Percentiles rank a stretch among this genome's conserved stretches.
These are phyloP conservation scores for Lytechinus pictus DNA, from an alignment of 35 echinoderm and acorn worm species.

Conservation along the genomic window DNA sequence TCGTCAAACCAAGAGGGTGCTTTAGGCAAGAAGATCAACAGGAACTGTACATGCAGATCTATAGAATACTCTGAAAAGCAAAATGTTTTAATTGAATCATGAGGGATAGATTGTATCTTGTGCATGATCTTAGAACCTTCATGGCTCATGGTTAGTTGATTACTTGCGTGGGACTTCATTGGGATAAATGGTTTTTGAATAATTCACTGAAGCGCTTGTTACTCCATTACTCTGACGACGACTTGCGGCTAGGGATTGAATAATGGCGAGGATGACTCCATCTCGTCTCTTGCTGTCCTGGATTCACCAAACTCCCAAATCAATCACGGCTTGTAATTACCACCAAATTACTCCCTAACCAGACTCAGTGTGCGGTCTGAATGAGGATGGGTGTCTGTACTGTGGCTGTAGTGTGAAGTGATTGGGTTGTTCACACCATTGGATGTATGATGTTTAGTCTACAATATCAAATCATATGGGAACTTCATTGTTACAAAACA, in stretches of 20 bases:
- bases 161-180: neutral
- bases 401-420: neutral
- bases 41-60: neutral
- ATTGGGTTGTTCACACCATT: neutral
- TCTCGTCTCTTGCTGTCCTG: neutral
- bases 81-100: neutral
- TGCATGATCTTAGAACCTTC: neutral
- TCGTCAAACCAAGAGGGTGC: neutral
- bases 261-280: neutral
- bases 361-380: conserved; percentile 37
- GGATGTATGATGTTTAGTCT: neutral
- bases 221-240: neutral
- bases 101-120: neutral
- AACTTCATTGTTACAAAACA: neutral
- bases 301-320: conserved; percentile 34
- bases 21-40: neutral
- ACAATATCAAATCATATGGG: neutral
- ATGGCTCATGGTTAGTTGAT: neutral
- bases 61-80: neutral
- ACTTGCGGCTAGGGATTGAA: neutral
- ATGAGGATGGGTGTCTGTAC: neutral
- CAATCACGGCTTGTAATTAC: conserved; percentile 32
- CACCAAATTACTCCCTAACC: neutral
- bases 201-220: conserved; percentile 25
- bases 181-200: conserved; percentile 25